Conservation (phyloP, 2,113 vertebrate species). For the Erpornis zantholeuca region DNA sequence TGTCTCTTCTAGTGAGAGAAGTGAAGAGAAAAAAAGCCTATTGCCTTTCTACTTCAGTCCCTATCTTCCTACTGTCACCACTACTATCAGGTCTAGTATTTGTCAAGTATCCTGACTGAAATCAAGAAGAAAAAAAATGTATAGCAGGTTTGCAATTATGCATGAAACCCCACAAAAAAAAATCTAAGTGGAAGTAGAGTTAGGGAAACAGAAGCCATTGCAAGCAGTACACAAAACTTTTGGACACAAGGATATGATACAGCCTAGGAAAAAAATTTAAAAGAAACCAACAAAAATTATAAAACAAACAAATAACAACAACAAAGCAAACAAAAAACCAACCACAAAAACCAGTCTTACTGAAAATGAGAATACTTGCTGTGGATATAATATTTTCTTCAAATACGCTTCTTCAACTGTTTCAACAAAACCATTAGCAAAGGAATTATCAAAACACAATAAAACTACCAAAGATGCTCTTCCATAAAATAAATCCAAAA, state of each 20-base stretch:
- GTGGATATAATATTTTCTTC: not conserved
- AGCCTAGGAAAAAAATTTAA: not conserved
- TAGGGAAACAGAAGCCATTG: not conserved
- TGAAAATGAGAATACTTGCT: not conserved
- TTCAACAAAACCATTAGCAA: not conserved
- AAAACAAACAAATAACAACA: not conserved
- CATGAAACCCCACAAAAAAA: not conserved
- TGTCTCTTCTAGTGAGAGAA: not conserved
- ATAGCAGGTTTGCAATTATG: not conserved
- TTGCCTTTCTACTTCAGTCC: not conserved
- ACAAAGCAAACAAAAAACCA: not conserved
- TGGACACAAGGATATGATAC: not conserved
- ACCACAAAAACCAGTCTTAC: not conserved
- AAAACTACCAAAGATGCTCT: not conserved
- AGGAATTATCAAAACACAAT: not conserved
- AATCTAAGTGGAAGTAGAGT: not conserved
- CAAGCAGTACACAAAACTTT: not conserved
- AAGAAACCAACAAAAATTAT: not conserved
- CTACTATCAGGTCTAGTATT: not conserved
- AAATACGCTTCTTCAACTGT: not conserved
- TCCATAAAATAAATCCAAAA: not conserved
- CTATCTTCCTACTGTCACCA: not conserved
- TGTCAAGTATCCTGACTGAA: not conserved
- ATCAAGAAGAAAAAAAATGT: not conserved
- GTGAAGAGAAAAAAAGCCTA: not conserved